phyloP scores from a whole-genome alignment of 2,113 vertebrate species.

The Daubentonia madagascariensis region DNA sequence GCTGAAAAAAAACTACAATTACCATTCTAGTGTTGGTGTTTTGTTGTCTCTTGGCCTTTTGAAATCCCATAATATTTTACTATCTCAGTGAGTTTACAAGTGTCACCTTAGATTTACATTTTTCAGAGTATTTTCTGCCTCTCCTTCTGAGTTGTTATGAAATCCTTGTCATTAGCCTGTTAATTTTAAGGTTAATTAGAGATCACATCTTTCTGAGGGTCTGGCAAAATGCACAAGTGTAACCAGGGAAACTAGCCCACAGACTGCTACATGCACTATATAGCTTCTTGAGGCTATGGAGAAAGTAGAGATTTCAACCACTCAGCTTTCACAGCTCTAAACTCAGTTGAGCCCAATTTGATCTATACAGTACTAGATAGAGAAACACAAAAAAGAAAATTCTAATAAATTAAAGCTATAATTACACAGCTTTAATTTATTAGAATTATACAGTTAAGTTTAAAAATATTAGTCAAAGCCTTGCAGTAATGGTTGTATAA shows the following conservation, averaged over 20 bases:
- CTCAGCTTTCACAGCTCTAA: not conserved
- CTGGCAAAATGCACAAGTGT: conserved; percentile 59
- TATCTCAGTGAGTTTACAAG: not conserved
- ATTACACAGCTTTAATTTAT: not conserved
- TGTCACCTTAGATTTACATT: conserved; percentile 49
- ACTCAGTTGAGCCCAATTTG: not conserved
- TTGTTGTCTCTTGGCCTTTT: conserved; percentile 1
- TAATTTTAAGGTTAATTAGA: conserved; percentile 76
- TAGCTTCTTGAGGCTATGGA: not conserved
- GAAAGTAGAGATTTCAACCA: not conserved
- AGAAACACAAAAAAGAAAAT: conserved; percentile 27
- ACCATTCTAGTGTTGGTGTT: not conserved
- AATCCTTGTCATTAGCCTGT: conserved; percentile 56
- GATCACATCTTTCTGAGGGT: conserved; percentile 55
- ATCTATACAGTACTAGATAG: not conserved
- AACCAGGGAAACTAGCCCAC: conserved; percentile 67
- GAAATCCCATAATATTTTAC: conserved; percentile 37
- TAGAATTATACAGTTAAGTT: conserved; percentile 11
- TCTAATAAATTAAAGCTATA: conserved; percentile 17
- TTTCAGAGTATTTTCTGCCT: conserved; percentile 53
- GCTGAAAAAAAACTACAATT: not conserved
- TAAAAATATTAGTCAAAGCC: conserved; percentile 26
- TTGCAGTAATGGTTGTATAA: not conserved
- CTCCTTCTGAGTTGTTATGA: conserved; percentile 52
- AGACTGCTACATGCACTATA: not conserved